Base-by-base conservation (phyloP, 2,888 invertebrate species). In the Pseudolycoriella hygida region DNA sequence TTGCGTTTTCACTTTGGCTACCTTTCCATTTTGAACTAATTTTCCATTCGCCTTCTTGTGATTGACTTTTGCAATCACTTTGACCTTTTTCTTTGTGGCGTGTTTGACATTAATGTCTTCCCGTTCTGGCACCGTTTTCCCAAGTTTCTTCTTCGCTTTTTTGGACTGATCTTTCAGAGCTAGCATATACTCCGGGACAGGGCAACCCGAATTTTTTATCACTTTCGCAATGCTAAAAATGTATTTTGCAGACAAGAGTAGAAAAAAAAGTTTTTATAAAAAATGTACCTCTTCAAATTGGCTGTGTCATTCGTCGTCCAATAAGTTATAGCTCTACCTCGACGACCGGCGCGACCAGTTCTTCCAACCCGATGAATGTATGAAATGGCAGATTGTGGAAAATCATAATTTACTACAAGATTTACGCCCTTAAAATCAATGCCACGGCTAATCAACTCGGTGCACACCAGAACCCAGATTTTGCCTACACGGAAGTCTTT, bases 381-480 rank as follows among this genome's bases (percentile, higher is more conserved):
- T 0, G 88, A 79, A 54, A 92, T 86, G 47, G 82, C 79, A 1
- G 84, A 80, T 0, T 84, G 80, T 15, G 97, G 97, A 63, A 97
- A 90, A 69, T 98, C 97, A 61, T 93, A 98, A 70, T 98, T 98
- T 51, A 98, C 72, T 25, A 98, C 94, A 20, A 97, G 70, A 69
- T 90, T 93, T 41, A 98, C 90, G 1, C 92, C 92, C 56, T 88
- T 88, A 64, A 97, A 93, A 68, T 97, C 97, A 50, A 97, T 85
- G 51, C 97, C 97, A 52, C 97, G 77, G 0, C 90, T 87, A 86
- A 97, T 84, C 51, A 98, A 70, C 65, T 97, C 96, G 1, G 97
- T 97, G 65, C 94, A 96, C 53, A 98, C 86, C 45, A 98, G 69
- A 45, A 97, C 82, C 93, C 93, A 96, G 53, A 93, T 84, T 62